These are phyloP conservation scores for Passer montanus DNA, from an alignment of 2,113 vertebrate species.

Conservation along the genomic window DNA sequence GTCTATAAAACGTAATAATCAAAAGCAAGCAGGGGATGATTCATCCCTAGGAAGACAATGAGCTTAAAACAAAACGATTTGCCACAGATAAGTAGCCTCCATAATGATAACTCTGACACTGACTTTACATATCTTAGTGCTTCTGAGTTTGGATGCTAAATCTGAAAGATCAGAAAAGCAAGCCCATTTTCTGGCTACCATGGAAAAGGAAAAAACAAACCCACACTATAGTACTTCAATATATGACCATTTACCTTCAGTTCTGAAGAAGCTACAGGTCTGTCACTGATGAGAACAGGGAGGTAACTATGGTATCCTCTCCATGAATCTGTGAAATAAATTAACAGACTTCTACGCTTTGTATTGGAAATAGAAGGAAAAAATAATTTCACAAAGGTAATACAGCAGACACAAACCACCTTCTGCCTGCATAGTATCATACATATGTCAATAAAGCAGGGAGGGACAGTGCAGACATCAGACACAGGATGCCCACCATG, in stretches of 20 bases:
- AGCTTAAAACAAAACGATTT: neutral
- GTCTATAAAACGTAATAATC: neutral
- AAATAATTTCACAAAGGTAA: neutral
- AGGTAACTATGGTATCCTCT: neutral
- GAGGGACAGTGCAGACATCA: neutral
- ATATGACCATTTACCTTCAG: neutral
- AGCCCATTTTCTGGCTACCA: neutral
- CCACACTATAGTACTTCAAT: neutral
- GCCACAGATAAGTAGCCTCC: neutral
- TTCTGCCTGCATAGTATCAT: neutral
- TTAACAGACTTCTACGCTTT: neutral
- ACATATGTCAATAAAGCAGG: neutral
- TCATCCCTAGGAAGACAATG: neutral
- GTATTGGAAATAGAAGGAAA: neutral
- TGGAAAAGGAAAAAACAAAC: neutral
- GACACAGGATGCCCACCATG: neutral
- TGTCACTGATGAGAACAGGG: neutral
- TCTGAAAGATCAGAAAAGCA: neutral
- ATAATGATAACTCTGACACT: neutral
- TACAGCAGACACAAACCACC: neutral
- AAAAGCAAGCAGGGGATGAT: neutral
- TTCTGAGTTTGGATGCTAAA: neutral
- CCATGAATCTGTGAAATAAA: neutral
- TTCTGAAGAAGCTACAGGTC: neutral
- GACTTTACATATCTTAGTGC: neutral